phyloP scores from a whole-genome alignment of 2,113 vertebrate genomes.

The Phyllostomus discolor region DNA sequence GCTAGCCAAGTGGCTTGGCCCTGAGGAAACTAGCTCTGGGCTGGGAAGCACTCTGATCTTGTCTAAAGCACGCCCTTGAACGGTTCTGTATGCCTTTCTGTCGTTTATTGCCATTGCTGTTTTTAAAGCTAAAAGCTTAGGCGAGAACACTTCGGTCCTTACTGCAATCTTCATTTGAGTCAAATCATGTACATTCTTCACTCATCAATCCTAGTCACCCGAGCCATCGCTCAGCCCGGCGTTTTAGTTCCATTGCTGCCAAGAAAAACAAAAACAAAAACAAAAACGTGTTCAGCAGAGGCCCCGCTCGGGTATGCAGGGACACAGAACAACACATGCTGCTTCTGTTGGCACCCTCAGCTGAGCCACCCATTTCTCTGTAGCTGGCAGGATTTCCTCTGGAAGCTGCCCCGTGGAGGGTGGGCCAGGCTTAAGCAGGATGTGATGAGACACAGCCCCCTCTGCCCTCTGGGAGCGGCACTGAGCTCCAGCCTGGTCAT shows the following conservation, averaged over 20 bases:
- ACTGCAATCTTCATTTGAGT: background rate
- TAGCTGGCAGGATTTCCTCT: conserved; percentile 66
- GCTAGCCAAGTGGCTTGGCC: background rate
- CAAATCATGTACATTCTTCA: background rate
- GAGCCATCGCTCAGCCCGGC: background rate
- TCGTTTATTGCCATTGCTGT: background rate
- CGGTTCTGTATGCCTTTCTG: background rate
- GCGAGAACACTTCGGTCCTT: background rate
- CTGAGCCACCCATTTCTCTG: background rate
- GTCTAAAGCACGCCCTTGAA: background rate
- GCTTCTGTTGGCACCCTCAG: conserved; percentile 54
- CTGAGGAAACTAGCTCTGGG: background rate
- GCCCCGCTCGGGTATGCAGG: background rate
- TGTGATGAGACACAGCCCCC: background rate
- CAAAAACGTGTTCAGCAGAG: background rate
- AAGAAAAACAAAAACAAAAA: background rate
- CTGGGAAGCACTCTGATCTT: background rate
- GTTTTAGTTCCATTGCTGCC: background rate
- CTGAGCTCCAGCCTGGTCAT: background rate
- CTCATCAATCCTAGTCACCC: background rate
- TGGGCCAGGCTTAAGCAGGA: conserved; percentile 17
- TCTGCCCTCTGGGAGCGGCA: background rate
- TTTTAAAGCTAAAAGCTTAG: background rate
- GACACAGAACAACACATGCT: background rate
- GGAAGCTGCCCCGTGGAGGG: conserved; percentile 58